Evolutionary conservation across 1,140 invertebrate species (phyloP).

Genomic region (Dermatophagoides farinae): DNA sequence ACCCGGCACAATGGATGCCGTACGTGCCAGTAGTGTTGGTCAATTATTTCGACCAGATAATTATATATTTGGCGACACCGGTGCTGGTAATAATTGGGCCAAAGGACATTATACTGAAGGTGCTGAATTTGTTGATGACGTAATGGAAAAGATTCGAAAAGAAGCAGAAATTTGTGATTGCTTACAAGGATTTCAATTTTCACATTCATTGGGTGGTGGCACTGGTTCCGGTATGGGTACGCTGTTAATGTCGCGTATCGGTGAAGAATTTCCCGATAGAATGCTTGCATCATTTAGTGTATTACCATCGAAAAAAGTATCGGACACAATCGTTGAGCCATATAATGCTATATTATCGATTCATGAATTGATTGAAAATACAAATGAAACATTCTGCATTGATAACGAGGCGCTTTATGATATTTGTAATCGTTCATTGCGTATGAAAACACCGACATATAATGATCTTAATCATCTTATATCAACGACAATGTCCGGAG

Average conservation of each 20-base stretch:
- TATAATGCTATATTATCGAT: constrained; percentile 43
- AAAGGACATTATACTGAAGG: constrained; percentile 40
- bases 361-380: constrained; percentile 53
- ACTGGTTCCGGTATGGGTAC: constrained; percentile 78
- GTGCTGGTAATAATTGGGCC: constrained; percentile 50
- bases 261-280: constrained; percentile 30
- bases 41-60: constrained; percentile 41
- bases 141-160: constrained; percentile 57
- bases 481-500: constrained; percentile 44
- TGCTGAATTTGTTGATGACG: constrained; percentile 41
- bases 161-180: constrained; percentile 71
- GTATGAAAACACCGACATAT: constrained; percentile 43
- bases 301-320: constrained; percentile 31
- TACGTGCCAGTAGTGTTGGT: constrained; percentile 37
- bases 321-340: constrained; percentile 36
- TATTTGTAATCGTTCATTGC: constrained; percentile 74
- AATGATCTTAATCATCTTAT: constrained; percentile 38
- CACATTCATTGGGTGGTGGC: constrained; percentile 52
- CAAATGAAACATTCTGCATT: constrained; percentile 38
- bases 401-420: constrained; percentile 67
- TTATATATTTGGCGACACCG: constrained; percentile 36
- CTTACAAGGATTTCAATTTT: constrained; percentile 47
- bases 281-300: constrained; percentile 31
- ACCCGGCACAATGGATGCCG: constrained; percentile 42
- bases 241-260: constrained; percentile 35